Evolutionary conservation across 2,797 vertebrate species (phyloP), one percentile per base, ranked within the genome.

Genomic region (Sebastiscus tertius): DNA sequence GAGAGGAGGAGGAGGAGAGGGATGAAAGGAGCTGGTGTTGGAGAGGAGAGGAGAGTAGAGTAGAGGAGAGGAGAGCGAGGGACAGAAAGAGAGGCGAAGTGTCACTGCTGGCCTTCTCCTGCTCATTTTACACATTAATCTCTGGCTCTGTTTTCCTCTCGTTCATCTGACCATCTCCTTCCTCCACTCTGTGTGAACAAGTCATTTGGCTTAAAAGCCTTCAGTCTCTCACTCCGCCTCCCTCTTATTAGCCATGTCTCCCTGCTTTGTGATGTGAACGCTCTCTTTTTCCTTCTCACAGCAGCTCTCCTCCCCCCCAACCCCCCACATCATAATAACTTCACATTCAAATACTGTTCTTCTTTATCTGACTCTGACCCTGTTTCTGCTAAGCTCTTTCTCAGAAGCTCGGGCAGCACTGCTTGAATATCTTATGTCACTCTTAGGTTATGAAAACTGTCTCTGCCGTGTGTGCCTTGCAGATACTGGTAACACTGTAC

Each of bases 291-390:
- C 27, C 72, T 66, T 49, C 24, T 26, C 63, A 46, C 26, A 49
- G 66, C 75, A 27, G 36, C 73, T 79, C 78, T 74, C 52, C 39
- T 81, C 73, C 52, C 20, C 76, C 74, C 72, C 80, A 16, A 14
- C 14, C 14, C 61, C 61, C 16, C 34, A 20, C 67, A 65, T 26
- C 74, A 73, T 72, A 31, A 61, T 72, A 64, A 83, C 76, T 67
- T 78, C n/a, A 76, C 59, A 88, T 81, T 89, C 56, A 79, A 80
- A 83, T n/a, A 5, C 60, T 46, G 56, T 75, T 81, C 12, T 69
- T 83, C 61, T 86, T 89, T 75, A 88, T 91, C 81, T 85, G 72
- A 76, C 74, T 82, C 73, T 84, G 77, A 80, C 75, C 77, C 73
- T 87, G 80, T 80, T 85, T 86, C 75, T 74, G 29, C 63, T 72